Base-by-base conservation (phyloP, 2,113 vertebrate species). In the Sialia sialis region DNA sequence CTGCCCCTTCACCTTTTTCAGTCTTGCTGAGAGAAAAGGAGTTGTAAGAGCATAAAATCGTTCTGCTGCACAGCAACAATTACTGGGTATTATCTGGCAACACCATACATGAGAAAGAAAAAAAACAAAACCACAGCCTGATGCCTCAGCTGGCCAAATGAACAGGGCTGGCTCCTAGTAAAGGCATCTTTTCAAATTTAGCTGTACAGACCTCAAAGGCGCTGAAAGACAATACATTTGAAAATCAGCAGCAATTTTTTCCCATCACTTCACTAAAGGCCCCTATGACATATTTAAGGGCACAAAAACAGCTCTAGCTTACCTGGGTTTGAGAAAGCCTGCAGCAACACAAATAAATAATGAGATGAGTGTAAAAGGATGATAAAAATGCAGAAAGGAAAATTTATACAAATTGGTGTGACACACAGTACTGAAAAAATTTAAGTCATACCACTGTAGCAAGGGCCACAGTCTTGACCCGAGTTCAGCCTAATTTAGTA, bases 61-160 rank as follows among this genome's bases (percentile, higher is more conserved):
- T 63, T 78, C 32, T 52, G 36, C 60, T 63, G 27, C 46, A 75
- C 25, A 29, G 16, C 30, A 48, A 63, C 41, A 70, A 34, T 70
- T 75, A 62, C 9, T 20, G 16, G 7, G 34, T 58, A 34, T 91
- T 89, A 84, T 63, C 10, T 26, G 29, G 64, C 66, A 95, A 23
- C 17, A 44, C 11, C 14, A 30, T 7, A 59, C 4, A 13, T 3
- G 1, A 72, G 4, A 73, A n/a, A 41, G 0, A 3, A 70, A 7
- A 73, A 74, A 51, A 52, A 16, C 10, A 74, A 51, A 52, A 16
- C 10, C 44, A 19, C 63, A 67, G 51, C 32, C 30, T 0, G 0
- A 34, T 21, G 60, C 32, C 73, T 76, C 13, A 36, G 44, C 44
- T 68, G 49, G 38, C 29, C 63, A 49, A 16, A 39, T 9, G 38